Percentiles rank a stretch among this genome's conserved stretches.
phyloP scores from a whole-genome alignment of 2,888 invertebrate genomes.

The Erebia aethiops region DNA sequence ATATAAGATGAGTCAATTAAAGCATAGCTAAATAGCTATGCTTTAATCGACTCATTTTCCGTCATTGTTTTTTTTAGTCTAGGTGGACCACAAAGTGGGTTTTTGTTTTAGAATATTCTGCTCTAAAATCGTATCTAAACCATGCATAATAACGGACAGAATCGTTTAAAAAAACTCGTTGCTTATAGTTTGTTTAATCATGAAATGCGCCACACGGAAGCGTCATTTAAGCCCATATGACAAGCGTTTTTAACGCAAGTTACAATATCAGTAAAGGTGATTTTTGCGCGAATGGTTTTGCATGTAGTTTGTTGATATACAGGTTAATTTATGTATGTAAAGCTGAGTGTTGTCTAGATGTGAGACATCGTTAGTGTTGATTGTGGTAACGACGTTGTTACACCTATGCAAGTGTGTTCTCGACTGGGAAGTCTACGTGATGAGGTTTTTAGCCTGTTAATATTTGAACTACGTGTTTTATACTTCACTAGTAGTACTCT shows the following conservation, averaged over 20 bases:
- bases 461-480: conserved; percentile 11
- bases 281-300: conserved; percentile 20
- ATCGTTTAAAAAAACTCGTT: conserved; percentile 17
- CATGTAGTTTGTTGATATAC: conserved; percentile 15
- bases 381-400: conserved; percentile 50
- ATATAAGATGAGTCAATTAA: too few relatives aligned
- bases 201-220: conserved; percentile 27
- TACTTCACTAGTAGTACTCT: too few relatives aligned
- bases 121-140: conserved; percentile 16
- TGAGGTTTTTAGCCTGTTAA: conserved; percentile 35
- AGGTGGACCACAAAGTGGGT: conserved; percentile 4
- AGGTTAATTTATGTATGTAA: conserved; percentile 33
- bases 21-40: too few relatives aligned
- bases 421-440: conserved; percentile 31
- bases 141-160: conserved; percentile 18
- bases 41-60: background rate
- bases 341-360: conserved; percentile 33
- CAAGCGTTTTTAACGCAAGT: conserved; percentile 25
- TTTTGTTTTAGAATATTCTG: conserved; percentile 12
- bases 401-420: conserved; percentile 35
- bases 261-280: background rate
- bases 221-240: background rate
- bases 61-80: background rate
- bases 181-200: conserved; percentile 28
- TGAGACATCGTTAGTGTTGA: conserved; percentile 51